Conservation (phyloP, 2,113 vertebrate species). For the Dipodomys ordii region DNA sequence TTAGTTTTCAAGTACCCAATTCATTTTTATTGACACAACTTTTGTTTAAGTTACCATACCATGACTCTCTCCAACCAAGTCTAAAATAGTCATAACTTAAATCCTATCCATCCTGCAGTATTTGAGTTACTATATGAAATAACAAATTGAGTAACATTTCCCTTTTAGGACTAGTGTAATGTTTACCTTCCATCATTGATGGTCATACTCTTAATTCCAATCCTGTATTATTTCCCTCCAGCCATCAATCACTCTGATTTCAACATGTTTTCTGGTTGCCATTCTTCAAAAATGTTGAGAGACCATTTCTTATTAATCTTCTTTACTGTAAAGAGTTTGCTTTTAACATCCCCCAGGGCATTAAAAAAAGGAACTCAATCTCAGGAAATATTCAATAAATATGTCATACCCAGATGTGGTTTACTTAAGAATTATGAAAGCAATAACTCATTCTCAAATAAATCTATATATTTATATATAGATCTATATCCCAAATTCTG, state of each 20-base stretch:
- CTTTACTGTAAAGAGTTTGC: background rate
- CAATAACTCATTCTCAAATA: constrained; percentile 41
- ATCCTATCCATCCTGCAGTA: background rate
- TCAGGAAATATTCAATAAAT: background rate
- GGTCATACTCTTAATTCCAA: background rate
- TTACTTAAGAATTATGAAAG: background rate
- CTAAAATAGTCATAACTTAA: background rate
- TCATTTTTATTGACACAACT: background rate
- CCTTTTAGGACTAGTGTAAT: background rate
- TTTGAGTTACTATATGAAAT: background rate
- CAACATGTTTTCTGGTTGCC: background rate
- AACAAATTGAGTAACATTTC: accelerated
- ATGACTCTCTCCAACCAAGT: background rate
- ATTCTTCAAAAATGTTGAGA: background rate
- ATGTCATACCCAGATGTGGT: background rate
- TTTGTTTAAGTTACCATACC: background rate
- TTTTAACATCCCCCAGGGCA: background rate
- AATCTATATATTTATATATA: background rate
- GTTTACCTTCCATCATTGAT: background rate
- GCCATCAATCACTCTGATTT: background rate
- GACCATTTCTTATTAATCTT: background rate
- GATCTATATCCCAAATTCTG: constrained; percentile 37
- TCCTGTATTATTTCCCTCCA: background rate
- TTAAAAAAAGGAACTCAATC: background rate
- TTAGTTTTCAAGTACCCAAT: background rate